phyloP scores from a whole-genome alignment of 2,797 vertebrate species.

The Acanthurus lineatus region DNA sequence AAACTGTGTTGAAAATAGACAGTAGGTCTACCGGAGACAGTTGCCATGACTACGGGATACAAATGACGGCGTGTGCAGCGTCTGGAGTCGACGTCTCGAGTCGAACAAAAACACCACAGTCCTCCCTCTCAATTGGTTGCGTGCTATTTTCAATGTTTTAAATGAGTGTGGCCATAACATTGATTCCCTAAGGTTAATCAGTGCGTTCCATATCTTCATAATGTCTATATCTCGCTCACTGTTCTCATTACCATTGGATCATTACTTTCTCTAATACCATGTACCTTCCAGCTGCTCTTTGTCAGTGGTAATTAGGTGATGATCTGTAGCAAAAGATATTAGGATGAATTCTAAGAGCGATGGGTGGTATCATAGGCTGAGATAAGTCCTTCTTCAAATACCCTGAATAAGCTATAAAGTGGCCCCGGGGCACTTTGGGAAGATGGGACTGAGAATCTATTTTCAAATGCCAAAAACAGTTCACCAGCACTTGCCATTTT shows the following conservation, averaged over 20 bases:
- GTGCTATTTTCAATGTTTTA: conserved; percentile 20
- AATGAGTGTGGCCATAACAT: conserved; percentile 38
- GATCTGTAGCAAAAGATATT: conserved; percentile 80
- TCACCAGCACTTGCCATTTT: conserved; percentile 51
- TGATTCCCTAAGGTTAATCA: conserved; percentile 70
- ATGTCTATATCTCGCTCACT: conserved; percentile 63
- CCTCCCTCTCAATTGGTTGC: conserved; percentile 14
- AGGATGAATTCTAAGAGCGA: conserved; percentile 74
- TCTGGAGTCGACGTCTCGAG: neutral
- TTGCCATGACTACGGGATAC: conserved; percentile 34
- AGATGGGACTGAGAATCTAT: conserved; percentile 60
- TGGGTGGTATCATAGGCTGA: conserved; percentile 58
- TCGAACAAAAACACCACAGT: neutral
- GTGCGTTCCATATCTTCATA: conserved; percentile 66
- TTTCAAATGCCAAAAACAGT: conserved; percentile 69
- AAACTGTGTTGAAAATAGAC: conserved; percentile 13
- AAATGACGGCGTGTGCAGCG: conserved; percentile 5
- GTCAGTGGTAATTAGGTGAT: conserved; percentile 80
- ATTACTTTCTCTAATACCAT: conserved; percentile 81
- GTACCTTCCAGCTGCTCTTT: conserved; percentile 81
- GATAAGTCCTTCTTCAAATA: conserved; percentile 57
- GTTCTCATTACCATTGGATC: conserved; percentile 78
- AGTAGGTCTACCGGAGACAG: neutral
- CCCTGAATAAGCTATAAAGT: conserved; percentile 59
- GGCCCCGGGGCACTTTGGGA: conserved; percentile 47